Percentiles rank a stretch among this genome's conserved stretches.
These are phyloP conservation scores for Rhorus exstirpatorius DNA, from an alignment of 2,888 invertebrate genomes.

Conservation along the genomic window DNA sequence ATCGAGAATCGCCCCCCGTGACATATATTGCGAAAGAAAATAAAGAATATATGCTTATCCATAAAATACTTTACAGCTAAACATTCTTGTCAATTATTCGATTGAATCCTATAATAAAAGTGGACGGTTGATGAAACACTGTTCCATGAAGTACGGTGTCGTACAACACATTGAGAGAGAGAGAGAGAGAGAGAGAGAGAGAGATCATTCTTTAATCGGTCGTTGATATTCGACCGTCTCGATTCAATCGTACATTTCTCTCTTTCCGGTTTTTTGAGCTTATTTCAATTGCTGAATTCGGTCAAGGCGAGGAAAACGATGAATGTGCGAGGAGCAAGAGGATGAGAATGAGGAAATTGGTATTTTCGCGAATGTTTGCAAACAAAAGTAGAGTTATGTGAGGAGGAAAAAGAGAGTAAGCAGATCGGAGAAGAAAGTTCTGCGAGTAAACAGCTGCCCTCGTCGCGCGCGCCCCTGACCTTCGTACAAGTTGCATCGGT, in stretches of 20 bases:
- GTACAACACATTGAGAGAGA: too few species aligned
- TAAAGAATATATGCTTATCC: neutral
- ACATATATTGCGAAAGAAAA: too few species aligned
- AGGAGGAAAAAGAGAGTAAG: constrained; percentile 54
- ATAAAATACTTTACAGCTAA: too few species aligned
- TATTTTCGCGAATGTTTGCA: constrained; percentile 60
- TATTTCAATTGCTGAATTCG: constrained; percentile 75
- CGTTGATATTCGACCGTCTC: neutral
- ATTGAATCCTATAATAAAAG: too few species aligned
- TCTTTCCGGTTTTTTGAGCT: too few species aligned
- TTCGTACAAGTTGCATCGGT: constrained; percentile 78
- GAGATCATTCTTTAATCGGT: too few species aligned
- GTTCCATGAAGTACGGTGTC: too few species aligned
- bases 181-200: too few species aligned
- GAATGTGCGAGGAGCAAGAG: constrained; percentile 61
- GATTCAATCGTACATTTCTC: constrained; percentile 4
- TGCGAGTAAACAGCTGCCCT: constrained; percentile 70
- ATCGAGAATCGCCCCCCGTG: neutral
- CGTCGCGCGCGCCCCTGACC: constrained; percentile 61
- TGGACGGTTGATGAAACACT: too few species aligned
- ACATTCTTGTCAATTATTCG: too few species aligned
- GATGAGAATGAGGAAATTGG: constrained; percentile 54
- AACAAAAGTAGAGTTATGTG: constrained; percentile 9
- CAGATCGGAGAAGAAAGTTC: constrained; percentile 77
- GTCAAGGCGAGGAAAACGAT: constrained; percentile 78